A percentile compares a stretch with the other conserved stretches of the same genome.
phyloP scores from a whole-genome alignment of 2,113 vertebrate genomes.

The Shinisaurus crocodilurus region DNA sequence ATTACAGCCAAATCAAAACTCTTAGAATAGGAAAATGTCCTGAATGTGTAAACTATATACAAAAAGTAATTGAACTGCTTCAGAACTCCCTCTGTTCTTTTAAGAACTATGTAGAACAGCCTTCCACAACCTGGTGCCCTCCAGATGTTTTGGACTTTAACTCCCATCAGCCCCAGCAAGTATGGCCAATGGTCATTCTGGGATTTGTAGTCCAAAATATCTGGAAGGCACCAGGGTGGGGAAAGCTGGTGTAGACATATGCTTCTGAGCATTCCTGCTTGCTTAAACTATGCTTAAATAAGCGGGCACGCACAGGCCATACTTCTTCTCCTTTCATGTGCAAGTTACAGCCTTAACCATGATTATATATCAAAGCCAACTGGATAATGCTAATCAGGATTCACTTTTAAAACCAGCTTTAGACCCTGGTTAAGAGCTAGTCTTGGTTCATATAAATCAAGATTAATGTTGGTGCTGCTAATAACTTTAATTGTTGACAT shows the following conservation, averaged over 20 bases:
- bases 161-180: too few species aligned
- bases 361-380: not conserved
- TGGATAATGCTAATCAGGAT: not conserved
- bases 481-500: not conserved
- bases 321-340: not conserved
- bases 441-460: not conserved
- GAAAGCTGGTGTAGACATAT: not conserved
- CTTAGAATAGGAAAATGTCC: not conserved
- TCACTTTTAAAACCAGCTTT: not conserved
- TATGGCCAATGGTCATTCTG: too few species aligned
- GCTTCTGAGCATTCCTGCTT: not conserved
- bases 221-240: too few species aligned
- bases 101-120: not conserved
- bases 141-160: too few species aligned
- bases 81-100: not conserved
- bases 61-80: not conserved
- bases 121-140: too few species aligned
- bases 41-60: not conserved
- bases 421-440: not conserved
- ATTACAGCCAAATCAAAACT: not conserved
- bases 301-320: not conserved
- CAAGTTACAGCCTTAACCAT: not conserved
- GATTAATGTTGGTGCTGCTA: not conserved
- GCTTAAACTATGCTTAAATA: not conserved
- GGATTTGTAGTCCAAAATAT: too few species aligned